Evolutionary conservation across 2,797 vertebrate genomes (phyloP).

Genomic region (Acanthopagrus latus): DNA sequence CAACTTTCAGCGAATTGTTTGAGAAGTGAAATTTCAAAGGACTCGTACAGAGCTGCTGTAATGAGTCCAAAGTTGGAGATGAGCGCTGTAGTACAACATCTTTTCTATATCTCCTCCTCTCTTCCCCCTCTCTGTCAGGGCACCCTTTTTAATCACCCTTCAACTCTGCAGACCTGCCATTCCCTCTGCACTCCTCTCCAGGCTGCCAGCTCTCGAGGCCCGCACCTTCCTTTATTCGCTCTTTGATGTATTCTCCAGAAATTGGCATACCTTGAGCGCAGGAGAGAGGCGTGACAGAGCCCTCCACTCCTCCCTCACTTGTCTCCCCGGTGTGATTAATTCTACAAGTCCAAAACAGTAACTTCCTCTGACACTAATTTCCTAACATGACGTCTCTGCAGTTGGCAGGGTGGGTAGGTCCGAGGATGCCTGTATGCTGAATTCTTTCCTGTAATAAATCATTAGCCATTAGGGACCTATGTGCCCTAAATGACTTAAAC

Average conservation of each 20-base stretch:
- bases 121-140: conserved; percentile 57
- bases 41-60: conserved; percentile 59
- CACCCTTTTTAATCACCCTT: conserved; percentile 76
- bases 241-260: conserved; percentile 78
- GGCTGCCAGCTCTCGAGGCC: conserved; percentile 57
- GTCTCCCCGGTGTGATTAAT: conserved; percentile 84
- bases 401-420: conserved; percentile 68
- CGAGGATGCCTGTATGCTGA: conserved; percentile 80
- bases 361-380: conserved; percentile 88
- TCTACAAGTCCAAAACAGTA: conserved; percentile 84
- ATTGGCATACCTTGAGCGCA: conserved; percentile 52
- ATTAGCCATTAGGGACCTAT: conserved; percentile 84
- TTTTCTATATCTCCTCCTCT: conserved; percentile 51
- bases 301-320: conserved; percentile 71
- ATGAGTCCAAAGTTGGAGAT: conserved; percentile 68
- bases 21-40: conserved; percentile 70
- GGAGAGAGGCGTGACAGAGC: conserved; percentile 58
- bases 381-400: conserved; percentile 83
- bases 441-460: conserved; percentile 87
- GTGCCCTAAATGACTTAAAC: conserved; percentile 86
- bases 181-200: conserved; percentile 55
- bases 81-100: conserved; percentile 55
- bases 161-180: conserved; percentile 76
- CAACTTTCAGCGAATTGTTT: conserved; percentile 65
- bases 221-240: conserved; percentile 38